Evolutionary conservation across 2,888 invertebrate species (phyloP).

Genomic region (Ditylenchus weischeri): DNA sequence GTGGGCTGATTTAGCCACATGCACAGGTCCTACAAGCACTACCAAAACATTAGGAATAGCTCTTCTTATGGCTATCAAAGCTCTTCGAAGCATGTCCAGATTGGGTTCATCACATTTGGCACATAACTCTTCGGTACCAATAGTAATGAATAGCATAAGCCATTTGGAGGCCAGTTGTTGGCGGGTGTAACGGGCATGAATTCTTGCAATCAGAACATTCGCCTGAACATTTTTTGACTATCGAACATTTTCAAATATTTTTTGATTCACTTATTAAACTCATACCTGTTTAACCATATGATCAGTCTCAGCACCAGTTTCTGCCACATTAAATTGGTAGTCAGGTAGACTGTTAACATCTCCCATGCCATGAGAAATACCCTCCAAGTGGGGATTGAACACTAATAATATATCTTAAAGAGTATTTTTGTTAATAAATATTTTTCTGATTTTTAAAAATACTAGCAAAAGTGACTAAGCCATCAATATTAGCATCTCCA

Average conservation of each 20-base stretch:
- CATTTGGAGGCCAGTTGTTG: slow-evolving; percentile 39
- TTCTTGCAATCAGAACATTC: slow-evolving; percentile 40
- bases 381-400: slow-evolving; percentile 45
- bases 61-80: slow-evolving; percentile 41
- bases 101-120: slow-evolving; percentile 45
- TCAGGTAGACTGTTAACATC: slow-evolving; percentile 39
- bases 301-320: slow-evolving; percentile 45
- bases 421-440: neutral
- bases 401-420: slow-evolving; percentile 50
- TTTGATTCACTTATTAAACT: too few species aligned
- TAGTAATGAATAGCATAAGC: slow-evolving; percentile 47
- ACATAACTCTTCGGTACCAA: slow-evolving; percentile 45
- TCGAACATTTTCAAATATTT: too few species aligned
- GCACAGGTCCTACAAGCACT: slow-evolving; percentile 52
- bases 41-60: slow-evolving; percentile 46
- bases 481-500: slow-evolving; percentile 56
- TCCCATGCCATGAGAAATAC: slow-evolving; percentile 57
- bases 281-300: slow-evolving; percentile 45
- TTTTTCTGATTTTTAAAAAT: slow-evolving; percentile 15
- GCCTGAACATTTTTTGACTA: slow-evolving; percentile 36
- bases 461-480: slow-evolving; percentile 56
- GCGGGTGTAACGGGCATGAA: slow-evolving; percentile 18
- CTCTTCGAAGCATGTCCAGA: slow-evolving; percentile 38
- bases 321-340: slow-evolving; percentile 55
- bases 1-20: slow-evolving; percentile 49